A percentile compares a stretch with the other conserved stretches of the same genome.
Evolutionary conservation across 2,888 invertebrate species (phyloP).

Genomic region (Drosophila rellima): DNA sequence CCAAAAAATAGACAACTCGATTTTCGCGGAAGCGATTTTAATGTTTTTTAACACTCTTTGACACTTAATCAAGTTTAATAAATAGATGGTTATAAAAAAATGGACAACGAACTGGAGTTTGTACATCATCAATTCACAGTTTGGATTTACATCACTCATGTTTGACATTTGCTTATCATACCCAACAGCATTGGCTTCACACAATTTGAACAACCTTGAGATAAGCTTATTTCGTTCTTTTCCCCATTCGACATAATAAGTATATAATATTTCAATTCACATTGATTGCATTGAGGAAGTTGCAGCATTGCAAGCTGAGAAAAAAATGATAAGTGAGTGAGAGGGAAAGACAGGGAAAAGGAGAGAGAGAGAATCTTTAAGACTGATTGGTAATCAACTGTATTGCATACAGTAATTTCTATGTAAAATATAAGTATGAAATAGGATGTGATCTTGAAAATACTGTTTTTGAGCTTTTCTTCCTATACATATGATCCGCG

Average conservation of each 20-base stretch:
- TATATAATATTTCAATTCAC: not conserved
- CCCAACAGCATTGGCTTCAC: not conserved
- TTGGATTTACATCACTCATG: too few relatives aligned
- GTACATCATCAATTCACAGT: too few relatives aligned
- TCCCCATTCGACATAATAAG: slow-evolving; percentile 6
- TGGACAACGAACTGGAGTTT: too few relatives aligned
- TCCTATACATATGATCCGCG: not conserved
- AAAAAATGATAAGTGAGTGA: not conserved
- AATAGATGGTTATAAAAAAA: too few relatives aligned
- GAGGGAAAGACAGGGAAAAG: not conserved
- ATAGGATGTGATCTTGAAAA: not conserved
- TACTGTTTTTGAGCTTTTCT: not conserved
- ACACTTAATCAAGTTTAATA: too few relatives aligned
- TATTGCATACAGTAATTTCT: not conserved
- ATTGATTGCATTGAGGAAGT: slow-evolving; percentile 14
- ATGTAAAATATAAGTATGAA: not conserved
- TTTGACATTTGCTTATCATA: not conserved
- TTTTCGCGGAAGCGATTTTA: too few relatives aligned
- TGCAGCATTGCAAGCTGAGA: not conserved
- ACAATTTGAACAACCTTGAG: slow-evolving; percentile 5
- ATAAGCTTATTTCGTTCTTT: slow-evolving; percentile 10
- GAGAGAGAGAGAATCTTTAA: not conserved
- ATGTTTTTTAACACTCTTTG: too few relatives aligned
- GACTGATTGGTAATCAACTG: not conserved
- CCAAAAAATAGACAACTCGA: too few relatives aligned